Percentiles rank a stretch among this genome's conserved stretches.
These are phyloP conservation scores for Mimas tiliae DNA, from an alignment of 2,888 invertebrate species.

Conservation along the genomic window DNA sequence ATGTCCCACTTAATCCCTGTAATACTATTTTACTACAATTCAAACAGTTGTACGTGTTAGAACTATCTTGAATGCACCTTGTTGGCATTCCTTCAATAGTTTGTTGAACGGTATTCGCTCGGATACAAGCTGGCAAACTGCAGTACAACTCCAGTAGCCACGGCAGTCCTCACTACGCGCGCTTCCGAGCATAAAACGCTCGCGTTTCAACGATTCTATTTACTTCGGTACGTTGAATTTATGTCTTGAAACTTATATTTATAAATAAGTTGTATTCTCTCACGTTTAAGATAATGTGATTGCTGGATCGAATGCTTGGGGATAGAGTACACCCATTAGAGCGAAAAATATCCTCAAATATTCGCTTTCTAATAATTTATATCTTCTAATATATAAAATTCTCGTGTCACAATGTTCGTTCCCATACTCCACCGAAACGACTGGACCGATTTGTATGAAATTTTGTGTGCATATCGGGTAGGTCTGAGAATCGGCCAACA, in stretches of 20 bases:
- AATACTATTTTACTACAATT: background rate
- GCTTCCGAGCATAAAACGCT: background rate
- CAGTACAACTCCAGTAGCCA: background rate
- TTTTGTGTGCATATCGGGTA: too few species aligned
- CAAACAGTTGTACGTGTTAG: background rate
- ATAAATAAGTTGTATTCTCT: background rate
- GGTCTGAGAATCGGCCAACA: too few species aligned
- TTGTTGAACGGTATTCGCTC: conserved; percentile 5
- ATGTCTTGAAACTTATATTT: background rate
- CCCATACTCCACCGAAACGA: too few species aligned
- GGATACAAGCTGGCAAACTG: background rate
- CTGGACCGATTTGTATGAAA: too few species aligned
- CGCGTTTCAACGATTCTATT: background rate
- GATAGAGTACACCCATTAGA: too few species aligned
- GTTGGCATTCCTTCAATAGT: conserved; percentile 21
- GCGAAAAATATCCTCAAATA: too few species aligned
- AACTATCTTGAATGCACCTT: background rate
- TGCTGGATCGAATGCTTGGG: background rate
- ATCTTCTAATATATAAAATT: too few species aligned
- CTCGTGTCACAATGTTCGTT: too few species aligned
- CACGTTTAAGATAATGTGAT: background rate
- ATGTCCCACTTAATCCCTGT: too few species aligned
- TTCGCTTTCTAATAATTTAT: too few species aligned
- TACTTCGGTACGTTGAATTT: background rate
- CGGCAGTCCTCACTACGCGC: background rate